These are phyloP conservation scores for Sphinx pinastri DNA, from an alignment of 2,888 invertebrate genomes.

Conservation along the genomic window DNA sequence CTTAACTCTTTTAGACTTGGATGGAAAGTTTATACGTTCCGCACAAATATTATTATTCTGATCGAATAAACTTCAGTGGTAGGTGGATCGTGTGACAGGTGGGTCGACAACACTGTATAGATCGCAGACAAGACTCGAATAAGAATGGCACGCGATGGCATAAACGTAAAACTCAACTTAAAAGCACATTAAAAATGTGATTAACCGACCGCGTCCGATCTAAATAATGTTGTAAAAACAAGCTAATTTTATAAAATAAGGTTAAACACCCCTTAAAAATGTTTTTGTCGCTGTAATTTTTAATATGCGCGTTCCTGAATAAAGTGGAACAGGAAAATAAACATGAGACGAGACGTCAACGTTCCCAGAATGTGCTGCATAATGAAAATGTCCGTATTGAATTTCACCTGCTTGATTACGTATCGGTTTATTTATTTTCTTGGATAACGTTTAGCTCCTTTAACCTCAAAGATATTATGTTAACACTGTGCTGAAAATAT, in stretches of 20 bases:
- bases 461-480: no score
- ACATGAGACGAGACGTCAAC: constrained; percentile 40
- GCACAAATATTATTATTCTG: constrained; percentile 30
- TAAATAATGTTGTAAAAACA: constrained; percentile 35
- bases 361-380: constrained; percentile 33
- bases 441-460: no score
- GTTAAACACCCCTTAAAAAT: constrained; percentile 42
- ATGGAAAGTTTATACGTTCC: constrained; percentile 24
- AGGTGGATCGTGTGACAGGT: constrained; percentile 22
- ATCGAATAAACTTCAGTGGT: constrained; percentile 26
- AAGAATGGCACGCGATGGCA: constrained; percentile 14
- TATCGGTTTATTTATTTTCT: not conserved
- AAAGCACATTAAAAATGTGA: constrained; percentile 35
- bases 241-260: constrained; percentile 36
- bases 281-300: constrained; percentile 39
- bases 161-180: constrained; percentile 21
- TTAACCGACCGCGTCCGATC: constrained; percentile 27
- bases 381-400: constrained; percentile 35
- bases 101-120: constrained; percentile 17
- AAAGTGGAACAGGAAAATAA: constrained; percentile 56
- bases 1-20: constrained; percentile 21
- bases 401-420: constrained; percentile 23
- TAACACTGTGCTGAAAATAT: not conserved
- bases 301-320: constrained; percentile 34
- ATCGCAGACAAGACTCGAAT: constrained; percentile 19